These are phyloP conservation scores for Drosophila recens DNA, from an alignment of 2,888 invertebrate genomes.

Conservation along the genomic window DNA sequence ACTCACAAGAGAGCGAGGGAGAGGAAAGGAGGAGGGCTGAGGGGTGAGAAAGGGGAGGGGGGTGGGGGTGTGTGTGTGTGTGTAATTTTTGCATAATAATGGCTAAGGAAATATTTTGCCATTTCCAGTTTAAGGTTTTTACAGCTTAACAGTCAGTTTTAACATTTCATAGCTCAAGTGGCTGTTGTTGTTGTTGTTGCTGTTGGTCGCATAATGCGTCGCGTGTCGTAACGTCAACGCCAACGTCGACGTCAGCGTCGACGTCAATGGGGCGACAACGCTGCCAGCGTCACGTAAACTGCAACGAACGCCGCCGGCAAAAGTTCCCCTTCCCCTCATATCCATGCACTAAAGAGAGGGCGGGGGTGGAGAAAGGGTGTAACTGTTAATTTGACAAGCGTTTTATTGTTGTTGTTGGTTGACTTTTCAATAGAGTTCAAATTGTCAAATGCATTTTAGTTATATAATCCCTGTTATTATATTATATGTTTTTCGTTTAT, in stretches of 20 bases:
- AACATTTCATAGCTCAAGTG: constrained; percentile 29
- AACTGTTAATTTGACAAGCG: constrained; percentile 38
- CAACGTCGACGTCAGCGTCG: constrained; percentile 20
- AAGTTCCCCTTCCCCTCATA: constrained; percentile 4
- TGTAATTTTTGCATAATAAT: constrained; percentile 50
- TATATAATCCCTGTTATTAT: constrained; percentile 5
- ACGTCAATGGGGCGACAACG: constrained; percentile 26
- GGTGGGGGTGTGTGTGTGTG: neutral
- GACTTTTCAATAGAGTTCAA: constrained; percentile 28
- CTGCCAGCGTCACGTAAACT: constrained; percentile 63
- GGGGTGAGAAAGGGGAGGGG: neutral
- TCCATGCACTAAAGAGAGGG: neutral
- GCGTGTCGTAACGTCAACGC: constrained; percentile 73
- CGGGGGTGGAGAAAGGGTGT: neutral
- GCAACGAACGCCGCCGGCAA: constrained; percentile 52
- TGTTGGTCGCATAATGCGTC: constrained; percentile 67
- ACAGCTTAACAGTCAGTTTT: constrained; percentile 56
- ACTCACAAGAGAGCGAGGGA: constrained; percentile 9
- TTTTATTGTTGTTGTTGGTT: constrained; percentile 51
- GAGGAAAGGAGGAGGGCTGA: neutral
- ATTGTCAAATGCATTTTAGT: constrained; percentile 20
- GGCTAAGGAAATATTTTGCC: constrained; percentile 56
- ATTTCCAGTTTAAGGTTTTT: constrained; percentile 60
- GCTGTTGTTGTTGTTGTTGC: constrained; percentile 28
- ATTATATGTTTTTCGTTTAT: neutral